These are phyloP conservation scores for Drosophila affinis DNA, from an alignment of 2,888 invertebrate genomes.

Conservation along the genomic window DNA sequence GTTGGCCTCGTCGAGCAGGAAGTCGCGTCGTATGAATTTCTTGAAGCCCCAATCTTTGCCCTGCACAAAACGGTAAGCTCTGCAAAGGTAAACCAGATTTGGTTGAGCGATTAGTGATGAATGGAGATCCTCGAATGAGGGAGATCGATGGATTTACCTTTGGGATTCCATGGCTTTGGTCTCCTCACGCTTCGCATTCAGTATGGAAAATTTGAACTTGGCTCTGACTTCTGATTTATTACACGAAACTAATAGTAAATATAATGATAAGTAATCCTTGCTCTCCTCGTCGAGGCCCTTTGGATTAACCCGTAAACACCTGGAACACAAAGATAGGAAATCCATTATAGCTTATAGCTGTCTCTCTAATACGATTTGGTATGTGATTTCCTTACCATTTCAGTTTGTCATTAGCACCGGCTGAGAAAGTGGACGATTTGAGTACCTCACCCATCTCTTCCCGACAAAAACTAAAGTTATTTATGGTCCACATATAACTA, in stretches of 20 bases:
- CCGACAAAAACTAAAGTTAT: slow-evolving; percentile 99
- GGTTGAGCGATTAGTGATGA: not conserved
- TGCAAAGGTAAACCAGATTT: slow-evolving; percentile 34
- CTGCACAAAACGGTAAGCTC: slow-evolving; percentile 99
- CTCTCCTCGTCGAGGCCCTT: slow-evolving; percentile 99
- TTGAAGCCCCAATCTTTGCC: slow-evolving; percentile 99
- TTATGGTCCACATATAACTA: slow-evolving; percentile 99
- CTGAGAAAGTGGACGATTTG: slow-evolving; percentile 99
- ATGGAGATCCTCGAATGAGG: not conserved
- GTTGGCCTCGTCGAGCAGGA: slow-evolving; percentile 98
- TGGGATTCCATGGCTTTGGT: slow-evolving; percentile 99
- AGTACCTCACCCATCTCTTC: slow-evolving; percentile 99
- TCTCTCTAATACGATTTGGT: rapidly evolving
- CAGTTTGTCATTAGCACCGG: slow-evolving; percentile 99
- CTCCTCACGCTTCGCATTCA: slow-evolving; percentile 99
- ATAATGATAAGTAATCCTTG: slow-evolving; percentile 99
- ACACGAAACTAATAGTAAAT: slow-evolving; percentile 99
- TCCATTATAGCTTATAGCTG: not conserved
- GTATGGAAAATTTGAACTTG: slow-evolving; percentile 99
- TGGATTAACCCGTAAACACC: slow-evolving; percentile 99
- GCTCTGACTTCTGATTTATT: slow-evolving; percentile 99
- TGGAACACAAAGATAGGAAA: slow-evolving; percentile 69
- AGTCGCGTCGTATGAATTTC: slow-evolving; percentile 99
- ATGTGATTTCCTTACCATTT: slow-evolving; percentile 91
- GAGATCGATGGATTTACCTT: slow-evolving; percentile 77